A percentile compares a stretch with the other conserved stretches of the same genome.
phyloP scores from a whole-genome alignment of 2,113 vertebrate species.

The Chitala chitala region DNA sequence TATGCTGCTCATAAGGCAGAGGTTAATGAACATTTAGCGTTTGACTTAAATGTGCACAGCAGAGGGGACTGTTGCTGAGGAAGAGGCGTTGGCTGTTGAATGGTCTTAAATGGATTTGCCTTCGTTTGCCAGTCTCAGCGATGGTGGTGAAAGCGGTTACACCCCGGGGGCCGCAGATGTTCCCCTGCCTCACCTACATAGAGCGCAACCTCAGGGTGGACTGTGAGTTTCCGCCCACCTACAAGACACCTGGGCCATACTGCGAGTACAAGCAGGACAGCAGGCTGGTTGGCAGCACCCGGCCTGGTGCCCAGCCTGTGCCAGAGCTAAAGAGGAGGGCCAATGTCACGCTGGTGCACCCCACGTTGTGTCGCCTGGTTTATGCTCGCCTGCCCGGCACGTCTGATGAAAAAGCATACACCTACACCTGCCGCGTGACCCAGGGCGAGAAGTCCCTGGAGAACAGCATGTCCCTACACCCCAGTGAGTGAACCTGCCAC shows the following conservation, averaged over 20 bases:
- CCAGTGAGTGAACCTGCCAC: constrained; percentile 54
- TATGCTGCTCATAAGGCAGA: no score
- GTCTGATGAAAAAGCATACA: constrained; percentile 60
- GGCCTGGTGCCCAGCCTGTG: constrained; percentile 57
- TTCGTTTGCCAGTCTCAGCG: constrained; percentile 33
- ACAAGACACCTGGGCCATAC: constrained; percentile 59
- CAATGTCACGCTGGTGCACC: constrained; percentile 61
- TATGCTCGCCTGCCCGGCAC: constrained; percentile 57
- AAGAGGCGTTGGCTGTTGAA: no score
- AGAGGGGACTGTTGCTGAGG: no score
- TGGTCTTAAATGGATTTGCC: no score
- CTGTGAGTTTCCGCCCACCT: constrained; percentile 60
- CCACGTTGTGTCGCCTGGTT: constrained; percentile 62
- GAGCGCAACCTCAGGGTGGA: constrained; percentile 65
- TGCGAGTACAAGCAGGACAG: constrained; percentile 70
- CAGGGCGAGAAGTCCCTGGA: constrained; percentile 62
- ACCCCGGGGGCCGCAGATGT: constrained; percentile 68
- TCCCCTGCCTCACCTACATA: constrained; percentile 63
- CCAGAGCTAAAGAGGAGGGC: constrained; percentile 58
- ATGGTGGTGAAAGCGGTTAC: constrained; percentile 45
- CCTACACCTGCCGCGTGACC: constrained; percentile 68
- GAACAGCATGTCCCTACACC: constrained; percentile 69
- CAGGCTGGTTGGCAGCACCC: constrained; percentile 62
- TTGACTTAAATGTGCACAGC: no score
- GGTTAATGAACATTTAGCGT: no score